Conservation (phyloP, 2,888 invertebrate species). For the Caenorhabditis panamensis region DNA sequence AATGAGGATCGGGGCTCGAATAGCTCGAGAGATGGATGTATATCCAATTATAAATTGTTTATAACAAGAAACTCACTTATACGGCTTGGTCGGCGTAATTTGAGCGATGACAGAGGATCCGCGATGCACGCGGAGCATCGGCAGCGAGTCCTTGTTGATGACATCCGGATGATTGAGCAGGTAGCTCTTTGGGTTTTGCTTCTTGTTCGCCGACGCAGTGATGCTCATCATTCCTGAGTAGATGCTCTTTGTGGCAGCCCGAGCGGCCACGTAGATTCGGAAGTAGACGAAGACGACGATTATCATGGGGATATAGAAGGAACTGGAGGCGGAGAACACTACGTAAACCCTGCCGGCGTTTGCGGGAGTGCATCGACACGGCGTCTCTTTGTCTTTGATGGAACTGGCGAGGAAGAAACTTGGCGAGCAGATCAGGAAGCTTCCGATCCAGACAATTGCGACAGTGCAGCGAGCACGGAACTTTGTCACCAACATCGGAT, state of each 20-base stretch:
- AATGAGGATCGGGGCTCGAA: slow-evolving; percentile 23
- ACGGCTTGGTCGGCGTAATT: slow-evolving; percentile 53
- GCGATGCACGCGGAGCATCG: slow-evolving; percentile 79
- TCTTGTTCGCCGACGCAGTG: slow-evolving; percentile 78
- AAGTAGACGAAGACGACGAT: slow-evolving; percentile 98
- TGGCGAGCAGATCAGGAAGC: slow-evolving; percentile 96
- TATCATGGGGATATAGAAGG: slow-evolving; percentile 97
- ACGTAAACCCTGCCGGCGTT: slow-evolving; percentile 93
- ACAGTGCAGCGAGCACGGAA: slow-evolving; percentile 80
- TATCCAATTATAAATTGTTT: slow-evolving; percentile 56
- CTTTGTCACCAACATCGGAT: slow-evolving; percentile 89
- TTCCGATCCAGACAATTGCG: slow-evolving; percentile 92
- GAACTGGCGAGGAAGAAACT: slow-evolving; percentile 85
- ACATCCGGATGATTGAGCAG: slow-evolving; percentile 78
- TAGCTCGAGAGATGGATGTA: background rate
- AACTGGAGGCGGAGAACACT: slow-evolving; percentile 90
- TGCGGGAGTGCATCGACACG: slow-evolving; percentile 89
- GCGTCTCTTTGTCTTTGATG: slow-evolving; percentile 70
- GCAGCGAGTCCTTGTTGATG: slow-evolving; percentile 74
- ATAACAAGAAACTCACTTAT: slow-evolving; percentile 42
- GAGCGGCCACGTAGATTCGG: slow-evolving; percentile 94
- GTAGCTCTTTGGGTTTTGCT: slow-evolving; percentile 78
- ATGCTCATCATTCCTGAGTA: slow-evolving; percentile 75
- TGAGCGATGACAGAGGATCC: slow-evolving; percentile 73
- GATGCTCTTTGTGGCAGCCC: slow-evolving; percentile 79